Evolutionary conservation across 2,113 vertebrate species (phyloP), one percentile per base, ranked within the genome.

Genomic region (Noctilio leporinus): DNA sequence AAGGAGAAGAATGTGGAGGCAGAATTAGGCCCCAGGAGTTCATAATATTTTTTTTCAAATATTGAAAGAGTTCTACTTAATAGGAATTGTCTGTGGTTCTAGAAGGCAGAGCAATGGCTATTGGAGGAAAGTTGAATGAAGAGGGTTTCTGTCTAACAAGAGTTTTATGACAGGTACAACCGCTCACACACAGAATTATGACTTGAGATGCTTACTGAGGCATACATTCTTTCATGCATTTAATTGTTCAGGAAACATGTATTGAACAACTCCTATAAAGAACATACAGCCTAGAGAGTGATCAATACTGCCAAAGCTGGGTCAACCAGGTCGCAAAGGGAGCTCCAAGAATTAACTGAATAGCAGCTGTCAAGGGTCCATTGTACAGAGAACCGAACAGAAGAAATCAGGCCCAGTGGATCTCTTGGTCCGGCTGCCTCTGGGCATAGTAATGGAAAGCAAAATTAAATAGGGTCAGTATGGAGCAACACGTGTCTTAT

Each of bases 171-270:
- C n/a, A 59, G 82, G 55, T 15, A 57, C 93, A 81, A 47, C 40
- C 49, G 9, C 88, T 76, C 38, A 15, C 24, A 26, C 10, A 15
- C 33, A n/a, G 22, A 11, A 28, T 62, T 62, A 55, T 49, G 69
- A 10, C 30, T 16, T 33, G 1, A 3, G 16, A 64, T 91, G 73
- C 57, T 86, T 78, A 64, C 53, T 91, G 88, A 95, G 55, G 43
- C n/a, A 26, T 70, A 11, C 53, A 3, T 59, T 47, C 28, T 80
- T 95, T 76, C 69, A 84, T 86, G 93, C 47, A 72, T 47, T 55
- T 16, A 30, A 86, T 89, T 95, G 28, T 73, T 94, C 64, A 80
- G 75, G 89, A 97, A 91, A 45, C 57, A 17, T 30, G 47, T 65
- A 40, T 57, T 83, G 69, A 86, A 53, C 33, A 15, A 45, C n/a